Base-by-base conservation (phyloP, 2,797 vertebrate species). In the Hydrolagus colliei region DNA sequence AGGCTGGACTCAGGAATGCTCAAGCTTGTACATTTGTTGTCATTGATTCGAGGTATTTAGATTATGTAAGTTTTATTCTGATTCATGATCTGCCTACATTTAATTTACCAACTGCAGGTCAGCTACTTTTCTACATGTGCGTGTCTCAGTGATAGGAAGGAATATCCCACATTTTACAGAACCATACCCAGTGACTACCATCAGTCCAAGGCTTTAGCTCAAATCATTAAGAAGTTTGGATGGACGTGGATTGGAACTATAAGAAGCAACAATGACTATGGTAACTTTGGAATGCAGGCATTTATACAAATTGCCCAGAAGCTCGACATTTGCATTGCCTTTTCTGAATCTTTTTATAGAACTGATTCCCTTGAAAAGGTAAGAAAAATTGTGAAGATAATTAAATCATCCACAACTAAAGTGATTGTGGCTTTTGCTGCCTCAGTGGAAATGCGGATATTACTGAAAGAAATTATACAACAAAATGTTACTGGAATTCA, bases 191-290 rank as follows among this genome's bases (percentile, higher is more conserved):
- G 77, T 63, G 77, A 79, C 77, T 63, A 79, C 14, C 61, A 79
- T 14, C 77, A 79, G 12, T 79, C 77, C 77, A 79, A 79, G 13
- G 22, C 63, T 9, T 62, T 79, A 27, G 77, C 61, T n/a, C n/a
- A n/a, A n/a, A n/a, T n/a, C n/a, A n/a, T n/a, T n/a, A n/a, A n/a
- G n/a, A n/a, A n/a, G n/a, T 79, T 79, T 13, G 77, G 77, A 63
- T 79, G 77, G 77, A 79, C 77, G 12, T 79, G 77, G 77, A 79
- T 79, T 79, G 77, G 75, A 18, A n/a, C 75, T 10, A 18, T 77
- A 52, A 77, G 75, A 77, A 61, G n/a, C 75, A 77, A 77, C 41
- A 77, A 77, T 20, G 75, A 77, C 11, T 77, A 77, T 4, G 75
- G 75, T 52, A 77, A 77, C 61, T 77, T 77, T 77, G 75, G 75